phyloP scores from a whole-genome alignment of 2,888 invertebrate species.

The Harpagoxenus sublaevis region DNA sequence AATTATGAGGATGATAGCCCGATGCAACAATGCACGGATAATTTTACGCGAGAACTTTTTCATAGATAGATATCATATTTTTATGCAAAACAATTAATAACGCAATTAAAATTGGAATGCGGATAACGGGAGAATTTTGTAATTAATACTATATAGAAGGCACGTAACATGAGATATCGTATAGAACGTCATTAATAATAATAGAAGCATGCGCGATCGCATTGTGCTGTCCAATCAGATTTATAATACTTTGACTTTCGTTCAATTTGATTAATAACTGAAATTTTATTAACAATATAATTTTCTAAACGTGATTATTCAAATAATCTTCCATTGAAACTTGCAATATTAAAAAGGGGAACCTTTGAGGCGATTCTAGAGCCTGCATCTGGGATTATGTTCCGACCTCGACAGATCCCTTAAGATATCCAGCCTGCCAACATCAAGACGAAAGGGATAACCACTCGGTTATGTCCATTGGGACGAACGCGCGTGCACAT shows the following conservation, averaged over 20 bases:
- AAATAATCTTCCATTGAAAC: not conserved
- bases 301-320: not conserved
- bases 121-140: slow-evolving; percentile 23
- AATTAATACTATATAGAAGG: not conserved
- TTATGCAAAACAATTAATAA: slow-evolving; percentile 29
- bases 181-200: slow-evolving; percentile 12
- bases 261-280: not conserved
- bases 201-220: not conserved
- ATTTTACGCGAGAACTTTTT: slow-evolving; percentile 31
- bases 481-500: slow-evolving; percentile 54
- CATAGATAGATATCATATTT: slow-evolving; percentile 32
- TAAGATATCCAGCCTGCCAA: slow-evolving; percentile 62
- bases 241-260: not conserved
- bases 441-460: slow-evolving; percentile 64
- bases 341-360: not conserved
- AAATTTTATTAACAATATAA: slow-evolving; percentile 2
- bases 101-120: slow-evolving; percentile 35
- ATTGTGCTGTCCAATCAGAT: not conserved
- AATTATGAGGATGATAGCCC: slow-evolving; percentile 18
- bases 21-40: not conserved
- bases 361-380: not conserved
- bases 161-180: not conserved
- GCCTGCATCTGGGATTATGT: slow-evolving; percentile 15
- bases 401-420: slow-evolving; percentile 47
- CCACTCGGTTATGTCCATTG: slow-evolving; percentile 63